Conservation (phyloP, 2,888 invertebrate species). For the Agrochola litura region DNA sequence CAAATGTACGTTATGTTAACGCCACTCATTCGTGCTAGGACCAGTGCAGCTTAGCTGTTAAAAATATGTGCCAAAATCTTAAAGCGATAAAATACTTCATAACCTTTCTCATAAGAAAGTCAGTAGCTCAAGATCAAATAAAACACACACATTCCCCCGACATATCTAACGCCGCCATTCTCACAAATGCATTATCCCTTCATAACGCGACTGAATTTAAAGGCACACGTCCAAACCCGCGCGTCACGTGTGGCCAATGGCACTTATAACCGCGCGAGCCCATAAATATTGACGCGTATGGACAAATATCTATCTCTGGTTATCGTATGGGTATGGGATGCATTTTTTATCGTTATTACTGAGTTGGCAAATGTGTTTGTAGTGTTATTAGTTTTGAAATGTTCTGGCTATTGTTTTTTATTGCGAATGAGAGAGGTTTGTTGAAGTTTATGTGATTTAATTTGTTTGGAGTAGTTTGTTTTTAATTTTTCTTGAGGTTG, state of each 20-base stretch:
- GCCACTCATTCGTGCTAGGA: too few species aligned
- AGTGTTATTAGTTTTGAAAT: constrained; percentile 59
- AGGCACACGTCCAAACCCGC: constrained; percentile 26
- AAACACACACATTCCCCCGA: constrained; percentile 36
- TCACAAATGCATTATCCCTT: constrained; percentile 61
- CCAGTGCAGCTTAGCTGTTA: not conserved
- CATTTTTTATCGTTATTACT: constrained; percentile 62
- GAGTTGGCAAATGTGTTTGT: constrained; percentile 54
- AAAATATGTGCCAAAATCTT: not conserved
- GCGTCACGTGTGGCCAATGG: constrained; percentile 60
- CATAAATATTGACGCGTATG: constrained; percentile 53
- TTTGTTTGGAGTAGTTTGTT: constrained; percentile 18
- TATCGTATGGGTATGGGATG: constrained; percentile 41
- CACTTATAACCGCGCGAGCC: constrained; percentile 43
- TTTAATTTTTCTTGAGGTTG: not conserved
- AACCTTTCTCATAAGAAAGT: not conserved
- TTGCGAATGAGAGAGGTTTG: constrained; percentile 21
- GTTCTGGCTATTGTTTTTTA: constrained; percentile 46
- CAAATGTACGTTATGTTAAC: too few species aligned
- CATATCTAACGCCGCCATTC: constrained; percentile 43
- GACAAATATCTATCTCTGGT: constrained; percentile 47
- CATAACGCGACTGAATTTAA: constrained; percentile 59
- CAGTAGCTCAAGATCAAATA: constrained; percentile 50
- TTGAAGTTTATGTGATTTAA: constrained; percentile 29
- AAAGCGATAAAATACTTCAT: not conserved